Percentiles rank a stretch among this genome's conserved stretches.
Evolutionary conservation across 1,140 invertebrate species (phyloP).

Genomic region (Acarapis woodi): DNA sequence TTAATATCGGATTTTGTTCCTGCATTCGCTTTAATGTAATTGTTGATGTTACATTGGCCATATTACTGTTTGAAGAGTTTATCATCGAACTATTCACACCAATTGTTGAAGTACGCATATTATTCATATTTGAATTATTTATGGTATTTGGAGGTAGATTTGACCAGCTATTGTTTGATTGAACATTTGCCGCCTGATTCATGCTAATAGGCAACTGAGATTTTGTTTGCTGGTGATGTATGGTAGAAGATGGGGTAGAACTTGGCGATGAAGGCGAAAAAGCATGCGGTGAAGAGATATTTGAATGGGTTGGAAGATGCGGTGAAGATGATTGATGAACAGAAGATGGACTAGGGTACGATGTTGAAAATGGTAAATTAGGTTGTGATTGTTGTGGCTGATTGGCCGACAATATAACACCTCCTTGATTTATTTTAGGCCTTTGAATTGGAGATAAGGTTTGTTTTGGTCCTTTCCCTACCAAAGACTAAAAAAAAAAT

Average conservation of each 20-base stretch:
- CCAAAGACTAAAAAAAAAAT: no score
- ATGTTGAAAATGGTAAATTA: not conserved
- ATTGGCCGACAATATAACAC: no score
- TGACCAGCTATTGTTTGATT: not conserved
- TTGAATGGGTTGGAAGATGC: not conserved
- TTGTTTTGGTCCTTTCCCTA: no score
- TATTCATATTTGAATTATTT: not conserved
- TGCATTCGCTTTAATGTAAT: conserved; percentile 4
- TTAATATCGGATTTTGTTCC: conserved; percentile 9
- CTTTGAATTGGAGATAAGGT: no score
- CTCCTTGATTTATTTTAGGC: no score
- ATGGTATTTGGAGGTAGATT: not conserved
- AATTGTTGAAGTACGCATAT: not conserved
- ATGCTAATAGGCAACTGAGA: not conserved
- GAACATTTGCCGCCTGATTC: not conserved
- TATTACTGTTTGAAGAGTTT: not conserved
- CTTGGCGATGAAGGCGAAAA: not conserved
- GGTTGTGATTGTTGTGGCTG: conserved; percentile 13
- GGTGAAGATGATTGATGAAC: conserved; percentile 1
- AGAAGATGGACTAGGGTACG: conserved; percentile 7
- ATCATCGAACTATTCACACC: not conserved
- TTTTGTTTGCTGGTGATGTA: no score
- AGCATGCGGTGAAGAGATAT: not conserved
- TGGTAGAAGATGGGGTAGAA: not conserved
- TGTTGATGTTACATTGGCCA: conserved; percentile 1